These are phyloP conservation scores for Gymnosoma rotundatum DNA, from an alignment of 2,888 invertebrate genomes.

Conservation along the genomic window DNA sequence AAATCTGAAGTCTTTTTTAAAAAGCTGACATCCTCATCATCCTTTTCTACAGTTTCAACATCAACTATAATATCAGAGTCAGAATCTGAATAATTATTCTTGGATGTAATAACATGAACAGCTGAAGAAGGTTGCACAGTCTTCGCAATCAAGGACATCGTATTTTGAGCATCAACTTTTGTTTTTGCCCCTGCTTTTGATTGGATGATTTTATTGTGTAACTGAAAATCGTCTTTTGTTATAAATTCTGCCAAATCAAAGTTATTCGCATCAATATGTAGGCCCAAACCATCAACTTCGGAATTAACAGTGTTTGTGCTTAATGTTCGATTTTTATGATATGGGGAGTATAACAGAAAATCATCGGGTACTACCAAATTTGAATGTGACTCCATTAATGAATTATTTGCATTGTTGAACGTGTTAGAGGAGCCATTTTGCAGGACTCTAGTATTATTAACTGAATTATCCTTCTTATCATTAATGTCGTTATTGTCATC, in stretches of 20 bases:
- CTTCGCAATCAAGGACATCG: background rate
- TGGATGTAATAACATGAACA: constrained; percentile 66
- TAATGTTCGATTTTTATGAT: constrained; percentile 75
- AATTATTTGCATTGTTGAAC: constrained; percentile 14
- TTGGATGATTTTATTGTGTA: constrained; percentile 50
- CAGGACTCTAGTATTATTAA: constrained; percentile 13
- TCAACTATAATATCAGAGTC: constrained; percentile 81
- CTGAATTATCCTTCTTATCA: constrained; percentile 26
- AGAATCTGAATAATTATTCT: constrained; percentile 75
- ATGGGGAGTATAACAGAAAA: constrained; percentile 45
- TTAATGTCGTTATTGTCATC: constrained; percentile 74
- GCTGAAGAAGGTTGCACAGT: constrained; percentile 7
- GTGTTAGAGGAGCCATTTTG: constrained; percentile 6
- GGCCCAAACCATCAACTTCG: constrained; percentile 77
- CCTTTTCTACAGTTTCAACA: constrained; percentile 80
- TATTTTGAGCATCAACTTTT: background rate
- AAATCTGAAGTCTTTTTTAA: constrained; percentile 54
- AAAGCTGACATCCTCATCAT: constrained; percentile 69
- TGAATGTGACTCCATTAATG: constrained; percentile 45
- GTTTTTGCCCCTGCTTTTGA: background rate
- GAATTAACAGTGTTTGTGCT: constrained; percentile 77
- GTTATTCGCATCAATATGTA: constrained; percentile 78
- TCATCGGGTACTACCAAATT: constrained; percentile 59
- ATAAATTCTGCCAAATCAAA: constrained; percentile 82
- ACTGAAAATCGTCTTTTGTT: constrained; percentile 80